Conservation (phyloP, 2,888 invertebrate genomes). For the Crepidodera aurea region DNA sequence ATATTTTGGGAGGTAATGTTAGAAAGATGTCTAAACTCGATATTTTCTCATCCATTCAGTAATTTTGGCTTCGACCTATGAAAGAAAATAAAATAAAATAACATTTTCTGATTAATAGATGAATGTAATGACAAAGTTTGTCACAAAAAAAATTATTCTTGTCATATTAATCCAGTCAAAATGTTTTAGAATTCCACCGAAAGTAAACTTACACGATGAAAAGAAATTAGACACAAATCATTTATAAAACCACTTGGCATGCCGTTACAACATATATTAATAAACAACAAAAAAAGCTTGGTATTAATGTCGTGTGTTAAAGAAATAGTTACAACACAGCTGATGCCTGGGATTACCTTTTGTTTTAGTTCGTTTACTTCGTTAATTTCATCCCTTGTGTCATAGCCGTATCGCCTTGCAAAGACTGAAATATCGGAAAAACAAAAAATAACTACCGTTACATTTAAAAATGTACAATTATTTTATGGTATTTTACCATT, state of each 20-base stretch:
- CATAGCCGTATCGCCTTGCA: slow-evolving; percentile 48
- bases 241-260: slow-evolving; percentile 21
- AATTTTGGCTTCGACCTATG: no score
- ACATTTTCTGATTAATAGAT: no score
- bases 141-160: no score
- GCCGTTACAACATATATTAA: slow-evolving; percentile 26
- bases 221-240: slow-evolving; percentile 6
- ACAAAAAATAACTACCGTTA: not conserved
- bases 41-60: no score
- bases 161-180: not conserved
- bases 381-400: slow-evolving; percentile 39
- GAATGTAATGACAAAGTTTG: no score
- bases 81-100: no score
- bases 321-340: slow-evolving; percentile 14
- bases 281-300: slow-evolving; percentile 28
- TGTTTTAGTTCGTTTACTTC: slow-evolving; percentile 37
- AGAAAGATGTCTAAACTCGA: no score
- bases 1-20: no score
- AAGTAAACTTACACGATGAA: not conserved
- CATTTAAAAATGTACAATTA: no score
- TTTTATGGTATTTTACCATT: no score
- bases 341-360: slow-evolving; percentile 29
- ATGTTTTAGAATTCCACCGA: not conserved
- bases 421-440: slow-evolving; percentile 46
- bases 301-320: slow-evolving; percentile 14